phyloP scores from a whole-genome alignment of 1,140 invertebrate genomes.

The Drosophila funebris region DNA sequence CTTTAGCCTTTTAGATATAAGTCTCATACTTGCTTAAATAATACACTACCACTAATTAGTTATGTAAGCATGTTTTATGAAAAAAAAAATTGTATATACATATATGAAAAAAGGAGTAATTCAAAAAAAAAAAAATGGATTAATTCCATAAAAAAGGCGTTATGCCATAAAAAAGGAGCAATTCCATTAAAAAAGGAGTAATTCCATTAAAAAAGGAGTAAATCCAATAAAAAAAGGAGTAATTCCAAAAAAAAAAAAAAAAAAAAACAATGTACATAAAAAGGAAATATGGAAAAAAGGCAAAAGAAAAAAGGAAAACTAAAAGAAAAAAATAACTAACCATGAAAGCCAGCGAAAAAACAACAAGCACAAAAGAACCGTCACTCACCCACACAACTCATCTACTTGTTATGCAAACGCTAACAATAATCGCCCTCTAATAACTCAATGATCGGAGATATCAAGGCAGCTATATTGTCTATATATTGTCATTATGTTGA shows the following conservation, averaged over 20 bases:
- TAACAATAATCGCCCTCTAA: conserved; percentile 24
- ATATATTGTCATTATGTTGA: conserved; percentile 14
- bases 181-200: conserved; percentile 33
- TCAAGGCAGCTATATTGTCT: conserved; percentile 26
- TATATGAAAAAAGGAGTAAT: conserved; percentile 60
- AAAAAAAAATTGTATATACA: conserved; percentile 57
- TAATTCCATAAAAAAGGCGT: conserved; percentile 53
- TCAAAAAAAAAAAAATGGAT: conserved; percentile 42
- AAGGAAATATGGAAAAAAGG: conserved; percentile 38
- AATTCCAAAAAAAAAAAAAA: conserved; percentile 49
- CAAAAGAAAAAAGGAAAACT: conserved; percentile 45
- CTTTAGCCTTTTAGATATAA: conserved; percentile 24
- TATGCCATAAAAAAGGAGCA: conserved; percentile 50
- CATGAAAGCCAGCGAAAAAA: conserved; percentile 40
- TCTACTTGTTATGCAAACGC: conserved; percentile 39
- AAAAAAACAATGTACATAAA: conserved; percentile 38
- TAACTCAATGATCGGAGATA: conserved; percentile 47
- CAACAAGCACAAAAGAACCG: conserved; percentile 30
- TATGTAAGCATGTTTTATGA: conserved; percentile 61
- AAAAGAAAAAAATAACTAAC: conserved; percentile 52
- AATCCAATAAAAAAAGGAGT: conserved; percentile 39
- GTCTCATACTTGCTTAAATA: conserved; percentile 26
- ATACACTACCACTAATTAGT: conserved; percentile 40
- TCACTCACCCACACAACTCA: conserved; percentile 46
- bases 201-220: conserved; percentile 53